Evolutionary conservation across 2,797 vertebrate genomes (phyloP).

Genomic region (Anabacerthia variegaticeps): DNA sequence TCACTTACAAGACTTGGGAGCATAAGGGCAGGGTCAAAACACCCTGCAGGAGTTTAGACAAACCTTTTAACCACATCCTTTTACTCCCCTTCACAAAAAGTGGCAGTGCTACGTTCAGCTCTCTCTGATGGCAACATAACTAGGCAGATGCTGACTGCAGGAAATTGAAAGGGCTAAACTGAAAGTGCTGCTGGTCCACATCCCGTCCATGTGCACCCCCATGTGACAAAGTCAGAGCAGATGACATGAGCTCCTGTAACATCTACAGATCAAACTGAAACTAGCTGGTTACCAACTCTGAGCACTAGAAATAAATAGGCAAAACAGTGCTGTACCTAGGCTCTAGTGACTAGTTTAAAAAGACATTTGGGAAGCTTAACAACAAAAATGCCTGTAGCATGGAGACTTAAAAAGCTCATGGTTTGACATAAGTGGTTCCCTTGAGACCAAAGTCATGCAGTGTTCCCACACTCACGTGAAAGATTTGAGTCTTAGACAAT

Average conservation of each 20-base stretch:
- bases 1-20: not conserved
- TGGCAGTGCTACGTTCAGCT: not conserved
- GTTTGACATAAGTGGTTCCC: not conserved
- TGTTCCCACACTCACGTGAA: not conserved
- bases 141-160: not conserved
- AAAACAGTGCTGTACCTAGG: not conserved
- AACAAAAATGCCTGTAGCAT: not conserved
- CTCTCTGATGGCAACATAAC: not conserved
- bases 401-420: not conserved
- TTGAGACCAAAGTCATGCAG: not conserved
- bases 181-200: not conserved
- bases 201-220: not conserved
- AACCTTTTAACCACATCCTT: not conserved
- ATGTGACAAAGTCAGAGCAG: not conserved
- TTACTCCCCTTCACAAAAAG: not conserved
- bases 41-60: not conserved
- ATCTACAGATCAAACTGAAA: not conserved
- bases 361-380: not conserved
- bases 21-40: not conserved
- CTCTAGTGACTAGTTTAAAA: not conserved
- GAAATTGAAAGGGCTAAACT: not conserved
- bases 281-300: not conserved
- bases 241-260: not conserved
- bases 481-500: not conserved
- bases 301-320: not conserved